Evolutionary conservation across 2,797 vertebrate species (phyloP), one percentile per base, ranked within the genome.

Genomic region (Rhabdomys pumilio): DNA sequence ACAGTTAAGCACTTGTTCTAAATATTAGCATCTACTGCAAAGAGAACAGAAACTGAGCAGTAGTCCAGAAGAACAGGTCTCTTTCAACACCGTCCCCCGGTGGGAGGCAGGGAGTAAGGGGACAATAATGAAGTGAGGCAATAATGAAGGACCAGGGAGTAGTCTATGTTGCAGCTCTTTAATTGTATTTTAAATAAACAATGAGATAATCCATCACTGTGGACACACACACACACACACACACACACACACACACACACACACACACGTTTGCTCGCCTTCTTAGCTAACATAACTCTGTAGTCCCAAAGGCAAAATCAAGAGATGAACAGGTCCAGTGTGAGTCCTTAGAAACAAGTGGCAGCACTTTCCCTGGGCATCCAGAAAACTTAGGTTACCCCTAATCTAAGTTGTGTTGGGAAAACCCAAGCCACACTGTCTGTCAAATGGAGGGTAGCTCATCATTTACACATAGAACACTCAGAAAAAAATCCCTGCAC

Each of bases 11-110:
- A 82, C 73, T n/a, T 77, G 2, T 84, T 82, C 47, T 93, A 84
- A 94, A 13, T 24, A 81, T 81, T 92, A 92, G 38, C 50, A 84
- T 76, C 44, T 91, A 83, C 63, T 86, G 92, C 93, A 97, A 55
- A 96, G 94, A 89, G 76, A 84, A 73, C 38, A 75, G 14, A 61
- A 55, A 53, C 14, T 67, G 65, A 61, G 57, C 87, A 61, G 31
- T 6, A 17, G 50, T 34, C 6, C 44, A 83, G 26, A 77, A 94
- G 47, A 57, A 7, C 0, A 29, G 20, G 38, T 38, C 29, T 55
- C 38, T 50, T 65, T 80, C 24, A 6, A 41, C 1, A 12, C 38
- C 17, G 69, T 82, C 44, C 47, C 29, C 34, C 55, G 44, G 24
- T 29, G 44, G 29, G 41, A 79, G 67, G 47, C 4, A 12, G 14